Evolutionary conservation across 2,113 vertebrate species (phyloP), one percentile per base, ranked within the genome.

Genomic region (Ornithorhynchus anatinus): DNA sequence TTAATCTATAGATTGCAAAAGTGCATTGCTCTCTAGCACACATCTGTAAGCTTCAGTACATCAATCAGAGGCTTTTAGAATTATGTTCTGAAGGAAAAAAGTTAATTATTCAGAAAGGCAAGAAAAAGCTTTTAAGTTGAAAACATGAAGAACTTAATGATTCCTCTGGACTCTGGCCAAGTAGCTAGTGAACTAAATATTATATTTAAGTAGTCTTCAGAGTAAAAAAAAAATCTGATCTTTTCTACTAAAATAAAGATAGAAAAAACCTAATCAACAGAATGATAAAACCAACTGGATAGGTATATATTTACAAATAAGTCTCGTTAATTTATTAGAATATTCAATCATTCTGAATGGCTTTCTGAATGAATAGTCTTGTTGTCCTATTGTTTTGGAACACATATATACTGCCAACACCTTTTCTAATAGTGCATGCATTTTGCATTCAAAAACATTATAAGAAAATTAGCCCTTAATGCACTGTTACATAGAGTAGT

Each of bases 91-190:
- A 56, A 59, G 35, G 3, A 14, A 37, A 48, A 51, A 48, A 23
- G 8, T 53, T 63, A 13, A 27, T 50, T 62, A 77, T 74, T 64
- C 42, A 69, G 40, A 75, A 48, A 71, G 39, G 19, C 15, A 53
- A 53, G 3, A 23, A 72, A 51, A 16, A 51, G 5, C 15, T 61
- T 75, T 61, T 57, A 50, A 20, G 29, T 10, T 58, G 32, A 39
- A 58, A 67, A 23, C 9, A 66, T 32, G 42, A 56, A 52, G 33
- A 27, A 68, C 59, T 62, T 62, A 65, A 59, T 66, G 68, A 54
- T 25, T 66, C 66, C 45, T 51, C n/a, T 66, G 35, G 15, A 51
- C 23, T 37, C 16, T 1, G 50, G n/a, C 33, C 37, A 65, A 58
- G 5, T 3, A 45, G 36, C 20, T 25, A 47, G 23, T 37, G 44